Percentiles rank a stretch among this genome's conserved stretches.
phyloP scores from a whole-genome alignment of 2,888 invertebrate species.

The Dolichopus griseipennis region DNA sequence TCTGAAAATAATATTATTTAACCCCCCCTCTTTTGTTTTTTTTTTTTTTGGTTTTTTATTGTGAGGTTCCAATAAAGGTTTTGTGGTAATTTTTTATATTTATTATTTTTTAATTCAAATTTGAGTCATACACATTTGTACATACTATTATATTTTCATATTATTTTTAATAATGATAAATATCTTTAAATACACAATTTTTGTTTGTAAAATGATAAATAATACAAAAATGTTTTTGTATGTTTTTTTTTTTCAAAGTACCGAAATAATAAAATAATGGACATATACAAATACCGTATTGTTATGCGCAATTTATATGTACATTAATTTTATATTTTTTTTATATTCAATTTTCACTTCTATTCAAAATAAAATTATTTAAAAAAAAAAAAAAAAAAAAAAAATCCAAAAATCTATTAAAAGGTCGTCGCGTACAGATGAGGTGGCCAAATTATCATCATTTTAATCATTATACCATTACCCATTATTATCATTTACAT shows the following conservation, averaged over 20 bases:
- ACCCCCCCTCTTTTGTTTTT: neutral
- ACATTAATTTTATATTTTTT: neutral
- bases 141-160: too few relatives aligned
- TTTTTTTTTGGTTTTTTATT: neutral
- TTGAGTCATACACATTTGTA: neutral
- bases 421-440: neutral
- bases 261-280: too few relatives aligned
- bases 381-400: too few relatives aligned
- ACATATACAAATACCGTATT: neutral
- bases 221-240: too few relatives aligned
- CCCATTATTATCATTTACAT: too few relatives aligned
- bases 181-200: neutral
- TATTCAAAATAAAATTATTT: neutral
- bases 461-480: neutral
- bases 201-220: neutral
- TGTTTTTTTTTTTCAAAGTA: too few relatives aligned
- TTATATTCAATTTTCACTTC: neutral
- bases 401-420: slow-evolving; percentile 5
- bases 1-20: too few relatives aligned
- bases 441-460: neutral
- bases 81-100: neutral
- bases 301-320: neutral
- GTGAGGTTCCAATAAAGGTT: too few relatives aligned
- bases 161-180: neutral
- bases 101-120: neutral